Evolutionary conservation across 2,797 vertebrate genomes (phyloP), one percentile per base, ranked within the genome.

Genomic region (Setipinna tenuifilis): DNA sequence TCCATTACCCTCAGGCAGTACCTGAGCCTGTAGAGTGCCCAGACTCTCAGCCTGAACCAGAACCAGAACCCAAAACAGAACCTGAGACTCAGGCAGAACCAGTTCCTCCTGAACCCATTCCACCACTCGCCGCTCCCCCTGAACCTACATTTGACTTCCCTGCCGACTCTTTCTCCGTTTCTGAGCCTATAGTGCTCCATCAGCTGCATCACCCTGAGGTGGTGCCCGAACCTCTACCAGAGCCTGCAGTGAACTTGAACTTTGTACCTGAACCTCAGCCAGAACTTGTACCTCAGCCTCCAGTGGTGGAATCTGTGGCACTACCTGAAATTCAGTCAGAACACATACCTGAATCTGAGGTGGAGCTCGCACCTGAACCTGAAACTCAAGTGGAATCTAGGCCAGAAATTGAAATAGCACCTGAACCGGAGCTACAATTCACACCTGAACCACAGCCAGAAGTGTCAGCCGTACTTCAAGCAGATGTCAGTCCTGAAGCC

Each of bases 141-240:
- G 48, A 25, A 25, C 21, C 65, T 16, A 50, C 44, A 54, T 16
- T 23, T 11, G 44, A 71, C 7, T 84, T 83, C 59, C 68, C 68
- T 35, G 68, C 46, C 35, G 65, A 48, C 11, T 35, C 88, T 41
- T 11, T 65, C 80, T 83, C 75, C 28, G 35, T 71, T 81, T 23
- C 59, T 78, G 35, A 68, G 35, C 68, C 83, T 17, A 81, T 82
- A 58, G 31, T 80, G 19, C 25, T 84, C 23, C 46, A 83, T 61
- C 62, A 83, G 41, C 68, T 57, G 44, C 82, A 57, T 78, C 50
- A 68, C 0, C 68, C 68, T 7, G 12, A 75, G 31, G 68, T 28
- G 14, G 62, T 31, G 25, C 62, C 61, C 0, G 61, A 65, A 14
- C 14, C 65, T 31, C 65, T 28, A 10, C 25, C 62, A 68, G 62